These are phyloP conservation scores for Ameiurus melas DNA, from an alignment of 2,113 vertebrate genomes.

Conservation along the genomic window DNA sequence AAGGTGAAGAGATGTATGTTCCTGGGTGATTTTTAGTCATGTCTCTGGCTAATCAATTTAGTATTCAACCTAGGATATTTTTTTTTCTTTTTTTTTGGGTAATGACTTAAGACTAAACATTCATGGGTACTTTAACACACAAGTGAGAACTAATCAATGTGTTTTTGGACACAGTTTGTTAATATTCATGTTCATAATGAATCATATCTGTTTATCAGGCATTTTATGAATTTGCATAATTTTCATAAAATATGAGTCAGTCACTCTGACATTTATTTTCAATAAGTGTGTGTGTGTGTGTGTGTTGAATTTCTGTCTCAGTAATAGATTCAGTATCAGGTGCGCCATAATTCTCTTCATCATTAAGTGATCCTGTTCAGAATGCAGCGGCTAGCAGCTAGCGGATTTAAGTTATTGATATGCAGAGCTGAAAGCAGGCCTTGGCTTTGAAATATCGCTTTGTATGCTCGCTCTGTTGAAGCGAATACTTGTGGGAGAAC, in stretches of 20 bases:
- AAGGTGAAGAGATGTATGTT: not conserved
- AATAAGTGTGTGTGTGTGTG: not conserved
- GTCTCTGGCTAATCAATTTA: not conserved
- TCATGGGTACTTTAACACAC: not conserved
- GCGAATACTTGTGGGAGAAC: conserved; percentile 54
- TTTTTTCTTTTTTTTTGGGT: not conserved
- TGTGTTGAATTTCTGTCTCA: not conserved
- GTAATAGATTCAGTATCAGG: conserved; percentile 6
- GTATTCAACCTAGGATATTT: not conserved
- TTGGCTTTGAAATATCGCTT: conserved; percentile 51
- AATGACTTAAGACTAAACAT: not conserved
- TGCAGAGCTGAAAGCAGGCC: conserved; percentile 24
- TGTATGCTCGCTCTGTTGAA: conserved; percentile 30
- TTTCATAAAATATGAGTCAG: conserved; percentile 13
- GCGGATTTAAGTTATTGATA: conserved; percentile 48
- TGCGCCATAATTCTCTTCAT: not conserved
- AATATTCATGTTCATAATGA: not conserved
- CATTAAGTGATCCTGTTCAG: not conserved
- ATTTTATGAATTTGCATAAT: conserved; percentile 18
- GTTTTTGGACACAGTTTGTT: not conserved
- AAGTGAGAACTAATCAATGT: not conserved
- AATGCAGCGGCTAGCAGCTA: not conserved
- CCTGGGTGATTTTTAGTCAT: not conserved
- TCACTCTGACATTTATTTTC: not conserved
- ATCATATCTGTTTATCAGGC: not conserved